A percentile compares a stretch with the other conserved stretches of the same genome.
These are phyloP conservation scores for Drosophila recens DNA, from an alignment of 2,888 invertebrate genomes.

Conservation along the genomic window DNA sequence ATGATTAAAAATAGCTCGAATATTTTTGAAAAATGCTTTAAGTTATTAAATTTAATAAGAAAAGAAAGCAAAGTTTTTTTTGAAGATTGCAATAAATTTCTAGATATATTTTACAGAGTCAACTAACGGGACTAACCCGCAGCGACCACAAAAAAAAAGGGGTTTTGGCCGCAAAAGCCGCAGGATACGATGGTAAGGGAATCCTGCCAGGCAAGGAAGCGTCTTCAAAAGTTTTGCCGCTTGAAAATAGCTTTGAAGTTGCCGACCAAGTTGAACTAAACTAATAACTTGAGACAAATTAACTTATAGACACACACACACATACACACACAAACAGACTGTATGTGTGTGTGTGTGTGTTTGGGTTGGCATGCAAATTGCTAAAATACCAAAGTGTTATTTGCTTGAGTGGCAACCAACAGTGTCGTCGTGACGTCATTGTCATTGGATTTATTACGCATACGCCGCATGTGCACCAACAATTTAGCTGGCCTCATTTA, in stretches of 20 bases:
- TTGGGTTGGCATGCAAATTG: slow-evolving; percentile 48
- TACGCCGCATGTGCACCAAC: slow-evolving; percentile 61
- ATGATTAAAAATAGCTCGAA: not conserved
- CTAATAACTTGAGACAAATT: slow-evolving; percentile 63
- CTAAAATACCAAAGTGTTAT: slow-evolving; percentile 65
- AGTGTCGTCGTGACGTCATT: slow-evolving; percentile 53
- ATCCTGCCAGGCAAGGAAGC: slow-evolving; percentile 8
- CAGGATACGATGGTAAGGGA: slow-evolving; percentile 34
- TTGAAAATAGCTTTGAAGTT: slow-evolving; percentile 54
- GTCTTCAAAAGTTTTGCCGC: slow-evolving; percentile 44
- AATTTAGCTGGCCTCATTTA: slow-evolving; percentile 61
- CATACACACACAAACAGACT: not conserved
- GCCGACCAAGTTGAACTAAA: slow-evolving; percentile 40
- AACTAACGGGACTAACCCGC: slow-evolving; percentile 13
- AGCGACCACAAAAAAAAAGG: slow-evolving; percentile 28
- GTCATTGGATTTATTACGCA: slow-evolving; percentile 69
- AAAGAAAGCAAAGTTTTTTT: not conserved
- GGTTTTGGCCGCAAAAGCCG: slow-evolving; percentile 60
- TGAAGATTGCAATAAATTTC: slow-evolving; percentile 2
- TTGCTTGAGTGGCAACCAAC: slow-evolving; percentile 51
- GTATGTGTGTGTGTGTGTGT: slow-evolving; percentile 9
- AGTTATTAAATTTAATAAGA: not conserved
- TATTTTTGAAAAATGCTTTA: not conserved
- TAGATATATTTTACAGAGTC: not conserved
- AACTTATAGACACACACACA: slow-evolving; percentile 43